Conservation (phyloP, 2,113 vertebrate species). For the Chaetorhynchus papuensis region DNA sequence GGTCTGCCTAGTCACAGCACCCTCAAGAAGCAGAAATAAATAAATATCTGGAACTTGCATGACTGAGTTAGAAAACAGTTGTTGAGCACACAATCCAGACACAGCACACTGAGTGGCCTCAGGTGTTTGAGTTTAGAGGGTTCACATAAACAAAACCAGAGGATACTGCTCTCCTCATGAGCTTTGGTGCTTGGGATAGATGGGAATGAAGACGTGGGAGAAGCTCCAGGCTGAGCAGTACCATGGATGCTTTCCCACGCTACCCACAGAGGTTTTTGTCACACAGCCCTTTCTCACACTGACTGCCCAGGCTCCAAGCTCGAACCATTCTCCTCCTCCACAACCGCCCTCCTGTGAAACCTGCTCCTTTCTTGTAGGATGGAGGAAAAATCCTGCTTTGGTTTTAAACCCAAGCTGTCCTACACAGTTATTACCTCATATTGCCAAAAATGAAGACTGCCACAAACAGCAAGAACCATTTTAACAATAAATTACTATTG, state of each 20-base stretch:
- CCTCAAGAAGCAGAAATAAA: not conserved
- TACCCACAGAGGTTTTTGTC: not conserved
- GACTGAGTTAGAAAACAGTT: not conserved
- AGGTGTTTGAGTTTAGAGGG: not conserved
- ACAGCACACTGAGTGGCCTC: not conserved
- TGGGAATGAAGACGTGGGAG: not conserved
- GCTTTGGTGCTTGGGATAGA: not conserved
- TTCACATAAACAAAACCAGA: not conserved
- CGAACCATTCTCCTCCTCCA: not conserved
- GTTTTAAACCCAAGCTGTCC: not conserved
- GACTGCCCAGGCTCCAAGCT: not conserved
- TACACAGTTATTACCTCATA: not conserved
- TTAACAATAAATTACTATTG: not conserved
- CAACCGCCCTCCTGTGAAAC: not conserved
- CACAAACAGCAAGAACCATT: not conserved
- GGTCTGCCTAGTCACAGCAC: not conserved
- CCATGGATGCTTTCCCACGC: not conserved
- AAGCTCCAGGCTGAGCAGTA: not conserved
- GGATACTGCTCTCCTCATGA: not conserved
- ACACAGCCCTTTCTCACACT: not conserved
- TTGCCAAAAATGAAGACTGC: not conserved
- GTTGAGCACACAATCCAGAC: not conserved
- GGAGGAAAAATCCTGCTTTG: not conserved
- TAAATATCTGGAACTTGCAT: not conserved
- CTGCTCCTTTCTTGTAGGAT: not conserved